phyloP scores from a whole-genome alignment of 2,797 vertebrate genomes.

The Sebastolobus alascanus region DNA sequence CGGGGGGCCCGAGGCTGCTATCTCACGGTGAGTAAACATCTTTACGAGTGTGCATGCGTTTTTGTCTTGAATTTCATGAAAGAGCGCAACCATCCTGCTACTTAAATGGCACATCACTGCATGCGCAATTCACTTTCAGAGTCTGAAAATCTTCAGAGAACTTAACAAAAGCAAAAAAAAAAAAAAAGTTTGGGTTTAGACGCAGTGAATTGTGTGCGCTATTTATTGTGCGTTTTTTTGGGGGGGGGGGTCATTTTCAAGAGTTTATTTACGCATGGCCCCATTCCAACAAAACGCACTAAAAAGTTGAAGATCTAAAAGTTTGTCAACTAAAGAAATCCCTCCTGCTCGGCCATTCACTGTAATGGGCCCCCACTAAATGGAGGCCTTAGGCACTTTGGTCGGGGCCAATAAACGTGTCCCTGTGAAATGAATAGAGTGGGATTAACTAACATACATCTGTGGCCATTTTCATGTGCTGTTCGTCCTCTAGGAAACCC shows the following conservation, averaged over 20 bases:
- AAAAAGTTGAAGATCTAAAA: constrained; percentile 30
- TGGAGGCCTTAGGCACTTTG: constrained; percentile 46
- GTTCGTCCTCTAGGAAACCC: constrained; percentile 74
- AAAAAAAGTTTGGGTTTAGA: neutral
- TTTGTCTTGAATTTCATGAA: neutral
- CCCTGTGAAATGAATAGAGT: constrained; percentile 72
- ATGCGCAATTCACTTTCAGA: neutral
- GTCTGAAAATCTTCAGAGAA: neutral
- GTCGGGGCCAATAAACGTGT: constrained; percentile 71
- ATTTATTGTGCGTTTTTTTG: neutral
- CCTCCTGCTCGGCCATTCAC: constrained; percentile 45
- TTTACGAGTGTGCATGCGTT: constrained; percentile 22
- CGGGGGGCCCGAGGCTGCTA: constrained; percentile 83
- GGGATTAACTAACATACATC: constrained; percentile 81
- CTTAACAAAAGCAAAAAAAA: neutral
- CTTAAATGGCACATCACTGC: neutral
- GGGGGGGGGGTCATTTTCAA: neutral
- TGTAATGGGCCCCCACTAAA: constrained; percentile 54
- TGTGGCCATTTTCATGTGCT: constrained; percentile 82
- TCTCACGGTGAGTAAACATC: constrained; percentile 84
- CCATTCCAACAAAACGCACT: constrained; percentile 30
- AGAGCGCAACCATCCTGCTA: neutral
- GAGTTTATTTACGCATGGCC: neutral
- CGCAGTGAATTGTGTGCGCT: neutral
- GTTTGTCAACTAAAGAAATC: constrained; percentile 39